These are phyloP conservation scores for Drosophila anomelani DNA, from an alignment of 2,888 invertebrate species.

Conservation along the genomic window DNA sequence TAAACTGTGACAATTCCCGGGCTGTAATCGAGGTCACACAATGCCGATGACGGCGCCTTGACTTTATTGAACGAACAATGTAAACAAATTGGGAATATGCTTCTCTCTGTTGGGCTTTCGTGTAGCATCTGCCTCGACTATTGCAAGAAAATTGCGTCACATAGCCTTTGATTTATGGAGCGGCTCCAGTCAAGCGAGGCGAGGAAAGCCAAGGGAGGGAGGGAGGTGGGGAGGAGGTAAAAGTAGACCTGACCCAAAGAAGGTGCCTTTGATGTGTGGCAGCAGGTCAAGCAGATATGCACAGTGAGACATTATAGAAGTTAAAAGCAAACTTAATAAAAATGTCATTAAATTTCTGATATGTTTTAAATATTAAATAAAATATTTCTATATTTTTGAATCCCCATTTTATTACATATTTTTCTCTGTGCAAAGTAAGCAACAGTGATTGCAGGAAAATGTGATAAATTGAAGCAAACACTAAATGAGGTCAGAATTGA, in stretches of 20 bases:
- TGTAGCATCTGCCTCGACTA: constrained; percentile 34
- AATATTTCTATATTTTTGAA: not conserved
- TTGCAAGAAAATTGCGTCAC: constrained; percentile 57
- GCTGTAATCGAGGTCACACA: constrained; percentile 47
- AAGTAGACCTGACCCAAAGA: constrained; percentile 25
- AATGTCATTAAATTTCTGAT: accelerated
- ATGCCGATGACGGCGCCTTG: constrained; percentile 56
- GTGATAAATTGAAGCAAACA: constrained; percentile 33
- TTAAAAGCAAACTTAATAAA: not conserved
- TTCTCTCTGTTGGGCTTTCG: constrained; percentile 25
- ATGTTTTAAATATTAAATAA: not conserved
- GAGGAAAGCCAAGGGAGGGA: constrained; percentile 10
- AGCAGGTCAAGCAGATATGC: constrained; percentile 27
- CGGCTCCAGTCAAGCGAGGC: constrained; percentile 44
- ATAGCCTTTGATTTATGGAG: constrained; percentile 64
- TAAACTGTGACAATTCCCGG: constrained; percentile 45
- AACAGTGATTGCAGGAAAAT: constrained; percentile 27
- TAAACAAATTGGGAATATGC: constrained; percentile 41
- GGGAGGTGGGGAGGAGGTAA: not conserved
- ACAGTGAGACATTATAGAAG: not conserved
- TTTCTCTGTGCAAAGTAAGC: constrained; percentile 6
- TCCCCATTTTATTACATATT: not conserved
- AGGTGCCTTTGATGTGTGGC: constrained; percentile 14
- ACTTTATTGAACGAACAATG: constrained; percentile 48
- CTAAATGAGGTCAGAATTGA: constrained; percentile 45